Conservation (phyloP, 2,888 invertebrate species). For the Euproctis similis region DNA sequence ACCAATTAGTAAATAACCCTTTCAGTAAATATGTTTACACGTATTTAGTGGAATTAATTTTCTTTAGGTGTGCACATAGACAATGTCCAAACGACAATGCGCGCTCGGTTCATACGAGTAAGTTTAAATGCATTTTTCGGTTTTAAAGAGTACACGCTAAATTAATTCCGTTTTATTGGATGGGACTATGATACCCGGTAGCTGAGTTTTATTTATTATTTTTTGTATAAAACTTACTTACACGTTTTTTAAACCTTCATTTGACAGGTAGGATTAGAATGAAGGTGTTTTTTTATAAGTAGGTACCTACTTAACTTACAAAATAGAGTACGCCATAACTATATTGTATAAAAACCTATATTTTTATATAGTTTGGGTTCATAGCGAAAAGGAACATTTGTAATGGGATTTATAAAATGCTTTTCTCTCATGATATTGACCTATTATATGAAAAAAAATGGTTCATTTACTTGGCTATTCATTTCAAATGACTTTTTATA, state of each 20-base stretch:
- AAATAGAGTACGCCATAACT: no score
- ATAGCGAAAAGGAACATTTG: no score
- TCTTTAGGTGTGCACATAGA: conserved; percentile 52
- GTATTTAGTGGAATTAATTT: conserved; percentile 43
- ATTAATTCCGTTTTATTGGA: conserved; percentile 35
- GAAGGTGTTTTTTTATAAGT: no score
- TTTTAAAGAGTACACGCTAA: conserved; percentile 34
- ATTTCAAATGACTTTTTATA: no score
- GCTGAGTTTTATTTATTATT: conserved; percentile 8
- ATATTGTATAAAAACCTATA: no score
- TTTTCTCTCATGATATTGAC: no score
- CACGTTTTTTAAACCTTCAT: conserved; percentile 3
- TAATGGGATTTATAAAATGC: no score
- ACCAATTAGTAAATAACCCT: conserved; percentile 67
- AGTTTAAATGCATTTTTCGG: conserved; percentile 33
- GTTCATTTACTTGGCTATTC: no score
- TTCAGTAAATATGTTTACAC: conserved; percentile 49
- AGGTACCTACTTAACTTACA: no score
- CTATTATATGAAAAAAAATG: no score
- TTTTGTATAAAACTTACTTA: conserved; percentile 15
- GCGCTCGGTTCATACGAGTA: conserved; percentile 41
- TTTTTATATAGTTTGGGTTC: no score
- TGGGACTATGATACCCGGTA: conserved; percentile 22
- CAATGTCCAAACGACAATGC: conserved; percentile 51
- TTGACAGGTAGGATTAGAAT: conserved; percentile 1